These are phyloP conservation scores for Montipora sp. DNA, from an alignment of 64 coral and sea anemone species.

Conservation along the genomic window DNA sequence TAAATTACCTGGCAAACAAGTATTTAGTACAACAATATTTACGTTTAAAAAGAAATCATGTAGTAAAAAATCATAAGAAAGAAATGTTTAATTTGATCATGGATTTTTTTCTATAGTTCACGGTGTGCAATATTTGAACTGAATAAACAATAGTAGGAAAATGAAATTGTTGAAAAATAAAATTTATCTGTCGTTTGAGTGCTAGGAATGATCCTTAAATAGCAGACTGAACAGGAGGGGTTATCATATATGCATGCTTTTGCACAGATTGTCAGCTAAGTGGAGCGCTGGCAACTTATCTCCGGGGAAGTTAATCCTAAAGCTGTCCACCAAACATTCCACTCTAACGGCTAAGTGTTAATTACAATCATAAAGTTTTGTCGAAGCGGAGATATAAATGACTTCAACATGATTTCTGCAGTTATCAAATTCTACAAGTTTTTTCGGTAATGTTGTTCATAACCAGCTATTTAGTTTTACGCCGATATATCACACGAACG, in stretches of 20 bases:
- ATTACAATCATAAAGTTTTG: no score
- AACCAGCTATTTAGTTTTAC: no score
- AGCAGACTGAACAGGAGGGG: background rate
- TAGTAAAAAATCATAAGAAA: background rate
- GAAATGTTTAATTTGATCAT: background rate
- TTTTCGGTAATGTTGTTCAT: no score
- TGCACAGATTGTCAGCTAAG: background rate
- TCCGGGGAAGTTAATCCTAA: background rate
- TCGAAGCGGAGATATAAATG: no score
- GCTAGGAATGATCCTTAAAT: background rate
- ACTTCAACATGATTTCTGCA: no score
- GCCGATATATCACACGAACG: no score
- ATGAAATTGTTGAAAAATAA: background rate
- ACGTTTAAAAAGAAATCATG: background rate
- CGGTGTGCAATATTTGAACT: background rate
- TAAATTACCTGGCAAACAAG: background rate
- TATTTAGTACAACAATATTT: background rate
- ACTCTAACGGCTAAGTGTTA: background rate
- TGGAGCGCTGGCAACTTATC: background rate
- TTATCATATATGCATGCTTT: no score
- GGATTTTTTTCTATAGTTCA: background rate
- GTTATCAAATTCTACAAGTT: no score
- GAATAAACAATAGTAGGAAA: background rate
- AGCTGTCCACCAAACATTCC: background rate
- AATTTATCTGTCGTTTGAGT: background rate